phyloP scores from a whole-genome alignment of 2,113 vertebrate species.

The Protobothrops mucrosquamatus region DNA sequence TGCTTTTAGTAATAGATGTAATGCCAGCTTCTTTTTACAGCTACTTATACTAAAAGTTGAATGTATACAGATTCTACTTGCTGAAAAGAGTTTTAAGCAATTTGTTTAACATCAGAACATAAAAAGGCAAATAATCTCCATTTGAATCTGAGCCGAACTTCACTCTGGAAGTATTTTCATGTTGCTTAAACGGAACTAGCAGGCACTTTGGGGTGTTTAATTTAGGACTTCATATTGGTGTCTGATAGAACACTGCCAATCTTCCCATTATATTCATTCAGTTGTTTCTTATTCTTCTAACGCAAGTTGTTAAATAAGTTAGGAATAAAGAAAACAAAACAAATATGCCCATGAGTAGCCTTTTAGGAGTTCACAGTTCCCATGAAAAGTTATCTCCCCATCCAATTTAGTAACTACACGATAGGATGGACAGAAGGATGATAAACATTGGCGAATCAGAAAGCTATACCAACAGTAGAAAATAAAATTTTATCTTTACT shows the following conservation, averaged over 20 bases:
- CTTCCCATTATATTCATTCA: conserved; percentile 32
- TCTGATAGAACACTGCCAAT: conserved; percentile 22
- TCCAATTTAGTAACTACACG: conserved; percentile 2
- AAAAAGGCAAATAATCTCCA: conserved; percentile 32
- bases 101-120: not conserved
- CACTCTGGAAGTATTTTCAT: conserved; percentile 41
- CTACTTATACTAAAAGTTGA: not conserved
- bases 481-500: not conserved
- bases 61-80: not conserved
- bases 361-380: conserved; percentile 44
- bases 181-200: conserved; percentile 46
- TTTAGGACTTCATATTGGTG: conserved; percentile 39
- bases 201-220: conserved; percentile 41
- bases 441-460: not conserved
- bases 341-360: conserved; percentile 36
- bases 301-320: not conserved
- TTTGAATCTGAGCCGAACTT: not conserved
- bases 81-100: not conserved
- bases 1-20: not conserved
- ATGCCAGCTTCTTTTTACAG: not conserved
- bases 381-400: conserved; percentile 25
- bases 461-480: not conserved
- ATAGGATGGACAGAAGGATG: not conserved
- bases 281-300: conserved; percentile 22
- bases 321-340: conserved; percentile 39